Base-by-base conservation (phyloP, 1,140 invertebrate species). In the Mizuhopecten yessoensis region DNA sequence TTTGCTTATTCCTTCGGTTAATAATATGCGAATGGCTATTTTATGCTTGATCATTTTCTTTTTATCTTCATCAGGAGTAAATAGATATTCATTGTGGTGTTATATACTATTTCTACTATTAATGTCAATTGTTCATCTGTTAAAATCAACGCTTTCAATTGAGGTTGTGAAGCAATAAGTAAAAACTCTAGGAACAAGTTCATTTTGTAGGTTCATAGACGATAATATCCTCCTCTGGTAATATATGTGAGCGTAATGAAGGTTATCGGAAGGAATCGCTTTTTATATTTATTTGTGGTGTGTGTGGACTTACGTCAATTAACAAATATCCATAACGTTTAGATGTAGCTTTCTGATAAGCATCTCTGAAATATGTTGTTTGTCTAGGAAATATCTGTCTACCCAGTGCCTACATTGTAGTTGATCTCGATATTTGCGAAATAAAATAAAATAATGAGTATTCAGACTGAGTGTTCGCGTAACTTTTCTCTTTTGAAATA, bases 361-460 rank as follows among this genome's bases (percentile, higher is more conserved):
- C 34, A 23, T 91, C 75, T 88, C 42, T 34, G 23, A 90, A 90
- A 34, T 33, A 87, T 0, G 36, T 33, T 5, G 7, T 34, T 13
- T 90, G 57, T 34, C 86, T 34, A 11, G 75, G 75, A 15, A 49
- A 49, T 49, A 49, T 49, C 20, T 49, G 45, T 49, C 45, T 49
- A 17, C 45, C 45, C 20, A 49, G 45, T 2, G 45, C 45, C 20
- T 49, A 10, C 15, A 49, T 75, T n/a, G n/a, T n/a, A n/a, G n/a
- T n/a, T 33, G 33, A 36, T 90, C 90, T 88, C 90, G 49, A 87
- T 90, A 57, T 29, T 86, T 45, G 11, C n/a, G 17, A 29, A 90
- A 49, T 5, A 90, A n/a, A 23, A 90, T 88, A 86, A 75, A 90
- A 49, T 91, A 91, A 86, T 91, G 90, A 88, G 86, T 87, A 34